These are phyloP conservation scores for Heliconius ismenius DNA, from an alignment of 2,888 invertebrate genomes.

Conservation along the genomic window DNA sequence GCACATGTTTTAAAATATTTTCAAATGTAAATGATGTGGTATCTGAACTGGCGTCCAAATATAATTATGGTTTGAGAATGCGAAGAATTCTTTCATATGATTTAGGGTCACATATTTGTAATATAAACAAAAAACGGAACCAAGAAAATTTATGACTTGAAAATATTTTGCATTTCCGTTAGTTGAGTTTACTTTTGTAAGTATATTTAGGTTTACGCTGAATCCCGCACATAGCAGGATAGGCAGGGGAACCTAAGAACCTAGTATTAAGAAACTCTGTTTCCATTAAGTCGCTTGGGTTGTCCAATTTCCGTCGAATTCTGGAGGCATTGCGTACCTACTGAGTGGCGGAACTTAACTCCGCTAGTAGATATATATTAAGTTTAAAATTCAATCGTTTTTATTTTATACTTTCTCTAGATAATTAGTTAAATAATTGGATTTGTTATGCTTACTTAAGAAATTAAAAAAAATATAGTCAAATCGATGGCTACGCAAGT, in stretches of 20 bases:
- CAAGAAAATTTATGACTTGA: not conserved
- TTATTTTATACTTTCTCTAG: too few relatives aligned
- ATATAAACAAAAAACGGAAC: slow-evolving; percentile 26
- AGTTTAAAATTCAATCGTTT: too few relatives aligned
- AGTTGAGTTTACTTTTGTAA: not conserved
- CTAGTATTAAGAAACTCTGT: not conserved
- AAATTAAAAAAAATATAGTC: not conserved
- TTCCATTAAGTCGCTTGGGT: not conserved
- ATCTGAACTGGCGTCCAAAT: slow-evolving; percentile 62
- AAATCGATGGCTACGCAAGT: not conserved
- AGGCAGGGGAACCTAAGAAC: not conserved
- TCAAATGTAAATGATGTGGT: slow-evolving; percentile 63
- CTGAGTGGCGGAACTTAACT: not conserved
- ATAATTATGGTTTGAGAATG: slow-evolving; percentile 51
- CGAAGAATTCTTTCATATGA: slow-evolving; percentile 61
- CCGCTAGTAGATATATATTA: too few relatives aligned
- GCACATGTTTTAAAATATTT: slow-evolving; percentile 44
- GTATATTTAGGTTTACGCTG: not conserved
- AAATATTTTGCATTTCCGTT: slow-evolving; percentile 7
- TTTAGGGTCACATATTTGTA: slow-evolving; percentile 51
- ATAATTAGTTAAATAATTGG: too few relatives aligned
- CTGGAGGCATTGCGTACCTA: not conserved
- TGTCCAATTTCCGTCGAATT: not conserved
- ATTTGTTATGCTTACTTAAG: too few relatives aligned
- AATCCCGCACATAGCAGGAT: not conserved